Evolutionary conservation across 2,113 vertebrate genomes (phyloP).

Genomic region (Anoura caudifer): DNA sequence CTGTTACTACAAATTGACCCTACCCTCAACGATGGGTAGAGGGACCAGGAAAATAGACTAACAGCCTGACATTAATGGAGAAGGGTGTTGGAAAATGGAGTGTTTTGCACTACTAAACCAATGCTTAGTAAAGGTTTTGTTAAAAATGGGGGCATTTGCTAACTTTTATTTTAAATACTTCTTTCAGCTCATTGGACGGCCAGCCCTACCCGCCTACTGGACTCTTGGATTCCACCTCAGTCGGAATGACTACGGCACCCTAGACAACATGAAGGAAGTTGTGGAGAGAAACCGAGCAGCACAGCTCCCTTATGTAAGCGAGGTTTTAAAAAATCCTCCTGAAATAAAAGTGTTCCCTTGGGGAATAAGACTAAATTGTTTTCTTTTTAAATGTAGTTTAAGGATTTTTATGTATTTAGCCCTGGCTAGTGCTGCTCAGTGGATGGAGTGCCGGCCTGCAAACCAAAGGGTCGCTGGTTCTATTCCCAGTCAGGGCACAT

Average conservation of each 20-base stretch:
- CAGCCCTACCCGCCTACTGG: slow-evolving; percentile 89
- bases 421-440: too few species aligned
- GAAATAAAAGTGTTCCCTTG: neutral
- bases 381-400: neutral
- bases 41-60: neutral
- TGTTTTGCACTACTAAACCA: neutral
- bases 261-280: slow-evolving; percentile 81
- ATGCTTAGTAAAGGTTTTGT: neutral
- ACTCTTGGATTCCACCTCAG: slow-evolving; percentile 90
- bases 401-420: neutral
- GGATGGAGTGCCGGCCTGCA: too few species aligned
- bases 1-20: neutral
- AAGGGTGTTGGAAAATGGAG: neutral
- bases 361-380: neutral
- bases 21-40: neutral
- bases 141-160: neutral
- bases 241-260: slow-evolving; percentile 85
- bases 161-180: slow-evolving; percentile 41
- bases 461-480: too few species aligned
- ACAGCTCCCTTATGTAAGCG: slow-evolving; percentile 87
- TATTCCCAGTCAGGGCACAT: too few species aligned
- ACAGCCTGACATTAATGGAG: neutral
- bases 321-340: neutral
- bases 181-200: slow-evolving; percentile 84
- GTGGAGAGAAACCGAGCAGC: slow-evolving; percentile 85